Conservation (phyloP, 2,888 invertebrate species). For the Crematogaster levior region DNA sequence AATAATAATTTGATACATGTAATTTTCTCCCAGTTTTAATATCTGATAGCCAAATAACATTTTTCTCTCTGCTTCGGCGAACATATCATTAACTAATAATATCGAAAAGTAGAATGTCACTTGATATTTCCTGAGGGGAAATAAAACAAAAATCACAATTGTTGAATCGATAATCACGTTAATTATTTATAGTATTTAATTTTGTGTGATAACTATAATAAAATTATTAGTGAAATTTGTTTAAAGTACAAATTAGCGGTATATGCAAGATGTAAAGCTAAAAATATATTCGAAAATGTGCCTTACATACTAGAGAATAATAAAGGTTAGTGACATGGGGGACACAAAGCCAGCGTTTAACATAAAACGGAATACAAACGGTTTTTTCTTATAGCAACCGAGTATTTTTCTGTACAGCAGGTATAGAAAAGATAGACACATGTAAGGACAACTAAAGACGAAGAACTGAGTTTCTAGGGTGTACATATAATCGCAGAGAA, state of each 20-base stretch:
- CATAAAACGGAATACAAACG: background rate
- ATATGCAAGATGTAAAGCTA: background rate
- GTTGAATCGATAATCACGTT: background rate
- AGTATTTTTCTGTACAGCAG: background rate
- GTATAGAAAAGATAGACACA: background rate
- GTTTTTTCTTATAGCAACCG: background rate
- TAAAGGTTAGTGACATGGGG: background rate
- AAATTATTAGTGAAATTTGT: background rate
- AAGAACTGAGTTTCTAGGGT: constrained; percentile 54
- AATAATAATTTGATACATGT: background rate
- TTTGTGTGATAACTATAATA: background rate
- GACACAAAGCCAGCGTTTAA: background rate
- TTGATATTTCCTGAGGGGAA: background rate
- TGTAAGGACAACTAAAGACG: background rate
- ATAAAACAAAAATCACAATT: background rate
- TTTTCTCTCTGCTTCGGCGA: background rate
- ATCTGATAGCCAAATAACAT: background rate
- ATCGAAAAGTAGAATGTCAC: background rate
- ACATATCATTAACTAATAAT: background rate
- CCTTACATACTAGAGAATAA: too few species aligned
- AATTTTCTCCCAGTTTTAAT: background rate
- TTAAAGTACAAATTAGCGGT: background rate
- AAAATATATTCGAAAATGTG: constrained; percentile 39
- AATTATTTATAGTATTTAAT: background rate
- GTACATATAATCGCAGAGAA: constrained; percentile 57